Evolutionary conservation across 1,140 invertebrate genomes (phyloP).

Genomic region (Drosophila kurseongensis): DNA sequence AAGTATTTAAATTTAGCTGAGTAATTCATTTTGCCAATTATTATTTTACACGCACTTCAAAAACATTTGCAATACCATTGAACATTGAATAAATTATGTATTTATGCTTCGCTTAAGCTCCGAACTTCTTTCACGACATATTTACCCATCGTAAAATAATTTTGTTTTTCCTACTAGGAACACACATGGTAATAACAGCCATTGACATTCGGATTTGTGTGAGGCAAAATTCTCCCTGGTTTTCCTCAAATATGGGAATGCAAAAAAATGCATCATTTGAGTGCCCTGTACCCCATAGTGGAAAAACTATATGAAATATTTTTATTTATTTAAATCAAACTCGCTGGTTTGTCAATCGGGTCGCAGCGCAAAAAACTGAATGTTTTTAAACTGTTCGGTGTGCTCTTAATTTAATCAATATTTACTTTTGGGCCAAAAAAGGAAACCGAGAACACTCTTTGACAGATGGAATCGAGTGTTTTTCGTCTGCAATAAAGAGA

Average conservation of each 20-base stretch:
- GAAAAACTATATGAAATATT: conserved; percentile 23
- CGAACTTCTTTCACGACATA: neutral
- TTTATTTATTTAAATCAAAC: conserved; percentile 59
- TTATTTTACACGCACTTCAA: neutral
- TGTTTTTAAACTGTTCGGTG: conserved; percentile 28
- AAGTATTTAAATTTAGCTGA: neutral
- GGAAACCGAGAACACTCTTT: conserved; percentile 25
- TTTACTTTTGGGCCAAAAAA: conserved; percentile 36
- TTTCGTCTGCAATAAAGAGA: neutral
- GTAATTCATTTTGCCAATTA: neutral
- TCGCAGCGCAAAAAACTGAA: conserved; percentile 2
- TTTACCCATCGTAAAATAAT: conserved; percentile 10
- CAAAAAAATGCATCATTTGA: neutral
- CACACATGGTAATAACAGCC: conserved; percentile 27
- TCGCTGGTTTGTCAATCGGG: conserved; percentile 23
- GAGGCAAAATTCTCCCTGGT: neutral
- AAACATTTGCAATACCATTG: neutral
- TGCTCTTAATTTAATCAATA: conserved; percentile 46
- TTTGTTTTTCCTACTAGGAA: conserved; percentile 1
- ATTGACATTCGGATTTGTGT: conserved; percentile 25
- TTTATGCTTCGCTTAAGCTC: conserved; percentile 27
- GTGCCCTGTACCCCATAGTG: neutral
- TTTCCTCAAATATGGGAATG: neutral
- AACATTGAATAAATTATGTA: conserved; percentile 4
- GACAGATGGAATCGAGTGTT: conserved; percentile 37